Base-by-base conservation (phyloP, 2,797 vertebrate species). In the Carcharodon carcharias region DNA sequence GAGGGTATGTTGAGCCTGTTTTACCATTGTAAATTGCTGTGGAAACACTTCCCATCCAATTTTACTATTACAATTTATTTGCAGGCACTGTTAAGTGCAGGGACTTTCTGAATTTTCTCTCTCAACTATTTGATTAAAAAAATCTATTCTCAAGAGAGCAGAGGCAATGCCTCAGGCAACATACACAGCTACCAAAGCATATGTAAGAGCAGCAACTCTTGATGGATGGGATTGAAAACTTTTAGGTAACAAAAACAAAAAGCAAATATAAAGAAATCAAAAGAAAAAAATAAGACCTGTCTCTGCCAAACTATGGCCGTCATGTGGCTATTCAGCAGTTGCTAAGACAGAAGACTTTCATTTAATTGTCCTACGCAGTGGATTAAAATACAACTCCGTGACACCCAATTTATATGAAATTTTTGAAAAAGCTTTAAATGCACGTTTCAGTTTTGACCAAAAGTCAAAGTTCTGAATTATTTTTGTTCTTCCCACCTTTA, bases 401-500 rank as follows among this genome's bases (percentile, higher is more conserved):
- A 67, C 18, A 40, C 21, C 14, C 63, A 45, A 65, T 67, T n/a
- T 45, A 63, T 11, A 40, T 65, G 8, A 21, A 18, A 11, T 23
- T 67, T 63, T 93, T 93, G 23, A 67, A 67, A n/a, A 93, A 63
- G 35, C 45, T 11, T 65, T 11, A 40, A 45, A 93, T 28, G 21
- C 1, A 93, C 65, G 5, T 91, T 91, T 93, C 18, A 45, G n/a
- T 45, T 93, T 93, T 93, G 61, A 93, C 63, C 63, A 26, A 87
- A 58, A 91, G 45, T 50, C 82, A 85, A 85, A 45, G 45, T 92
- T 63, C 28, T 28, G 14, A 69, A 50, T 67, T 50, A 56, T 56
- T 92, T 88, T 92, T 56, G 45, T 73, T 77, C 71, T 0, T 45
- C 98, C 98, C 96, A 99, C 99, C 98, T 99, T 99, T 96, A 99